These are phyloP conservation scores for Ficedula albicollis DNA, from an alignment of 2,797 vertebrate genomes.

Conservation along the genomic window DNA sequence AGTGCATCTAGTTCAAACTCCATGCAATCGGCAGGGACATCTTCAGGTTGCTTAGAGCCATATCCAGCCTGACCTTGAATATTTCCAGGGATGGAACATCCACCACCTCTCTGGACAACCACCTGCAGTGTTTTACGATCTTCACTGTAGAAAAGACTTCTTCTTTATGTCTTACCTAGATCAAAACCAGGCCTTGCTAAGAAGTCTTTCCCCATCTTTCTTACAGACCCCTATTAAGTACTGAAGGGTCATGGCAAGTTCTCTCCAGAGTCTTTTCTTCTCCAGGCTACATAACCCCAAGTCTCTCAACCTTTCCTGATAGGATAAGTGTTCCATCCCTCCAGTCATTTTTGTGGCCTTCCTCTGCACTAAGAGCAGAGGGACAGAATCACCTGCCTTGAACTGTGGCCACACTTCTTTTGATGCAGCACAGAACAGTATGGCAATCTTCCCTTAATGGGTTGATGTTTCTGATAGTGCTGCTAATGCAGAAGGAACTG, in stretches of 20 bases:
- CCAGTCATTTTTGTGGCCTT: not conserved
- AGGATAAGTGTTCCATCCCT: not conserved
- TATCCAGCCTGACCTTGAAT: not conserved
- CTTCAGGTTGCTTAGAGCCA: not conserved
- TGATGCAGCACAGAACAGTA: not conserved
- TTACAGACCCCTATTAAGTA: not conserved
- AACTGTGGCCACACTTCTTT: not conserved
- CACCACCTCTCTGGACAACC: not conserved
- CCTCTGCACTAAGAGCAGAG: not conserved
- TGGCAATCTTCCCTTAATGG: not conserved
- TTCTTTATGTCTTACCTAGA: not conserved
- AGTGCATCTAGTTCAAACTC: not conserved
- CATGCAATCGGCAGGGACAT: not conserved
- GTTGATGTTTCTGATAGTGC: not conserved
- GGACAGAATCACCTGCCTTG: not conserved
- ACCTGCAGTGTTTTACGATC: not conserved
- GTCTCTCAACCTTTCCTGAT: not conserved
- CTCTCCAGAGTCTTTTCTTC: not conserved
- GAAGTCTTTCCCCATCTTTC: not conserved
- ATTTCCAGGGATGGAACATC: not conserved
- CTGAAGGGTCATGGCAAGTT: not conserved
- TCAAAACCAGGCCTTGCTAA: not conserved
- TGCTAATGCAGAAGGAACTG: not conserved
- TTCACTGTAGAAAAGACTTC: not conserved
- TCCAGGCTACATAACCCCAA: not conserved